Evolutionary conservation across 2,113 vertebrate species (phyloP), one percentile per base, ranked within the genome.

Genomic region (Merops nubicus): DNA sequence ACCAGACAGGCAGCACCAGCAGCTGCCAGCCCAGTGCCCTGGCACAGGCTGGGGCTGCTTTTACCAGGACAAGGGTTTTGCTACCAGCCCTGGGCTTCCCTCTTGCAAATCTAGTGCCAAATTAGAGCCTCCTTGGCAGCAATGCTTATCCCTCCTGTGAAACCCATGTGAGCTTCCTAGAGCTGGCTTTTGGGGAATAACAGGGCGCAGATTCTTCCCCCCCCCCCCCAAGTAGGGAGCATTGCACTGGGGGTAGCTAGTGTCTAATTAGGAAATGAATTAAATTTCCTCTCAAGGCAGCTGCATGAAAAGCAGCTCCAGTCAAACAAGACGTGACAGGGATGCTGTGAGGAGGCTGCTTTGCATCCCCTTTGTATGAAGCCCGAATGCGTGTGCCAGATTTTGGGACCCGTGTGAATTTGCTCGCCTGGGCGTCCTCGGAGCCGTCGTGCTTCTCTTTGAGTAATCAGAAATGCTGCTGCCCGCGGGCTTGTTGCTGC

Each of bases 271-370:
- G 79, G 89, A 93, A 91, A 81, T 81, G 73, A 96, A 97, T 95
- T 93, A 77, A 81, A 89, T 96, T 96, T 93, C 76, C 84, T 96
- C 83, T 89, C 43, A 11, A 95, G 93, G 93, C 91, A 93, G 93
- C 96, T 92, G 96, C 89, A 93, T 97, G 96, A 96, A 96, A 97
- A 97, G 95, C 95, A 92, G 86, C 93, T 97, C 95, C 64, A 92
- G 96, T 88, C 80, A 50, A 96, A 95, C 8, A 51, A 80, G 93
- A 97, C 95, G 96, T 97, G 96, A 95, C 19, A 4, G 77, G 95
- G 94, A 90, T 97, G 94, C 96, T 89, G 94, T 14, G 22, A 93
- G 93, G 91, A 95, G 91, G 72, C 96, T 97, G 95, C 94, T 97
- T 97, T 97, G 96, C 96, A 97, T 97, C 83, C 73, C 56, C 73